These are phyloP conservation scores for Cataglyphis hispanica DNA, from an alignment of 1,140 invertebrate species.

Conservation along the genomic window DNA sequence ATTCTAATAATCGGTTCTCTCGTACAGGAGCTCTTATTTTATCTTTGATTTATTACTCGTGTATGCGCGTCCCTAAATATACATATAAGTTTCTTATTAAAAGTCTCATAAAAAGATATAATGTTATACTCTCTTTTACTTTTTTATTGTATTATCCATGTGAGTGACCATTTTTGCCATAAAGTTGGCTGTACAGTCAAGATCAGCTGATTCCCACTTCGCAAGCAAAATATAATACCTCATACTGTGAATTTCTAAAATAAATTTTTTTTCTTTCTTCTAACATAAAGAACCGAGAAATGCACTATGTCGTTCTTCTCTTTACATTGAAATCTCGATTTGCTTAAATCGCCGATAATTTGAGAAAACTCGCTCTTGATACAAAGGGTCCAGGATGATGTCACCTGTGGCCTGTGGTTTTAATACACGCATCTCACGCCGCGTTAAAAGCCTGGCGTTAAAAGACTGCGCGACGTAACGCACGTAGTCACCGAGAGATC, in stretches of 20 bases:
- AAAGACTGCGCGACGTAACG: slow-evolving; percentile 45
- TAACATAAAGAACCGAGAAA: not conserved
- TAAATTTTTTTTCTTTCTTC: not conserved
- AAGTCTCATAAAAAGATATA: not conserved
- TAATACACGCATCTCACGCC: slow-evolving; percentile 26
- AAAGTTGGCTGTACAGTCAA: slow-evolving; percentile 13
- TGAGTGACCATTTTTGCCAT: slow-evolving; percentile 1
- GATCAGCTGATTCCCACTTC: slow-evolving; percentile 29
- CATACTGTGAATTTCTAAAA: slow-evolving; percentile 29
- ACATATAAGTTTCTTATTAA: not conserved
- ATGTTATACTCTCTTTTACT: not conserved
- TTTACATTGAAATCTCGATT: not conserved
- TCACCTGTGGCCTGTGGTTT: slow-evolving; percentile 37
- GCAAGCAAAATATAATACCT: slow-evolving; percentile 23
- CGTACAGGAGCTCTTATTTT: not conserved
- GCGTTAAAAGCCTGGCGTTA: slow-evolving; percentile 51
- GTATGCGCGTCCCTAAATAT: not conserved
- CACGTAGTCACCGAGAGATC: slow-evolving; percentile 39
- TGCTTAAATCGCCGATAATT: not conserved
- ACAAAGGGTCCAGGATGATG: not conserved
- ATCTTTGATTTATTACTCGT: not conserved
- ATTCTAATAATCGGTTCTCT: slow-evolving; percentile 14
- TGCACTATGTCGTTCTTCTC: too few species aligned
- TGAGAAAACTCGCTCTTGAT: not conserved
- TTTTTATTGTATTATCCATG: not conserved